Evolutionary conservation across 2,888 invertebrate species (phyloP), one percentile per base, ranked within the genome.

Genomic region (Anagyrus pseudococci): DNA sequence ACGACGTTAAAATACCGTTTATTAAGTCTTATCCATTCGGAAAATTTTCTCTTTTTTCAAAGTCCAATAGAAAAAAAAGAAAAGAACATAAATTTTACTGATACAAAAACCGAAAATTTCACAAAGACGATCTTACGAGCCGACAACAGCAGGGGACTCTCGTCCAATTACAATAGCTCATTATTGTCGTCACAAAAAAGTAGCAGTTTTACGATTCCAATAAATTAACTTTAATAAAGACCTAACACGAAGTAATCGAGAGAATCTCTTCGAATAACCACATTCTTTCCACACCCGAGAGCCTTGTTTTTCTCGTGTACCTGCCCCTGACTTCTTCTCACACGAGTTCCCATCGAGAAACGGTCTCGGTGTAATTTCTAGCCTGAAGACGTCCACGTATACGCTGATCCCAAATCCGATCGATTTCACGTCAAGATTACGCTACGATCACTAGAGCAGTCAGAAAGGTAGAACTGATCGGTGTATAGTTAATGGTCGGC

Each of bases 341-440:
- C 29, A 15, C 19, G 25, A 26, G 41, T 4, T 41, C 26, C 20
- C 17, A 6, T 2, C 29, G 22, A n/a, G 10, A 50, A 54, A 54
- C 20, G 25, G 46, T 56, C 43, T 29, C 47, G 47, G 50, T n/a
- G 52, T 17, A 29, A 37, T 37, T 22, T 23, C 40, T 20, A 29
- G 52, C 59, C 52, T 55, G 49, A 50, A 41, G 25, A n/a, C 46
- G 50, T 37, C 23, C n/a, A 6, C 2, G 46, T 13, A 6, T 17
- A 17, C n/a, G 43, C 7, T 15, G 46, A 49, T 58, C 56, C 46
- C 41, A 41, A 40, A 52, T 37, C 43, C 60, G 48, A 64, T 60
- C 60, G 58, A 63, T 63, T 58, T 44, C 54, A 54, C 49, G 50
- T 54, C 55, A 37, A 64, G 64, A 64, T 64, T 60, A 47, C 33